phyloP scores from a whole-genome alignment of 2,113 vertebrate species.

The Centrocercus urophasianus region DNA sequence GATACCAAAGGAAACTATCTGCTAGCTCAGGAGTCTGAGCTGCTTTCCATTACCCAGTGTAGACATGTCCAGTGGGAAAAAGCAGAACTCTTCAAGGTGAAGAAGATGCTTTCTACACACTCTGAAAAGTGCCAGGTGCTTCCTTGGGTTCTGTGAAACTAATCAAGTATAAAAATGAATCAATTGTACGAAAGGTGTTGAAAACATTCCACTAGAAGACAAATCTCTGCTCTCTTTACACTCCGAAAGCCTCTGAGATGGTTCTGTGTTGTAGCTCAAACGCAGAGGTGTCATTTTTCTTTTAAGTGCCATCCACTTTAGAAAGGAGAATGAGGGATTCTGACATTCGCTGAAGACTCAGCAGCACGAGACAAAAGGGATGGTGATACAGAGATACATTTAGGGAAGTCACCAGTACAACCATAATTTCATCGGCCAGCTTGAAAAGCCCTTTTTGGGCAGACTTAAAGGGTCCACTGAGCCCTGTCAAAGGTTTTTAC shows the following conservation, averaged over 20 bases:
- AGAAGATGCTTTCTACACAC: not conserved
- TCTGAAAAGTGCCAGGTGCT: not conserved
- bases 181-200: not conserved
- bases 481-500: conserved; percentile 71
- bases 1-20: not conserved
- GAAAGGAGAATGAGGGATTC: conserved; percentile 29
- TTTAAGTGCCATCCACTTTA: not conserved
- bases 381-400: conserved; percentile 42
- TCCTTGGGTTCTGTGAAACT: not conserved
- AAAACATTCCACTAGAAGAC: not conserved
- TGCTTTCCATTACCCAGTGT: not conserved
- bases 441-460: conserved; percentile 57
- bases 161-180: not conserved
- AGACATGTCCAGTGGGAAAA: not conserved
- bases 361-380: conserved; percentile 2
- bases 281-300: not conserved
- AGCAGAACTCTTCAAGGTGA: not conserved
- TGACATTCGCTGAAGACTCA: conserved; percentile 52
- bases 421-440: conserved; percentile 50
- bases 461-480: conserved; percentile 26
- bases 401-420: conserved; percentile 45
- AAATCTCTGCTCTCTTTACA: conserved; percentile 46
- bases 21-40: not conserved
- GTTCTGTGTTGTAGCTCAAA: not conserved
- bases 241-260: not conserved